Percentiles rank a stretch among this genome's conserved stretches.
Evolutionary conservation across 2,888 invertebrate genomes (phyloP).

Genomic region (Copidosoma aretas): DNA sequence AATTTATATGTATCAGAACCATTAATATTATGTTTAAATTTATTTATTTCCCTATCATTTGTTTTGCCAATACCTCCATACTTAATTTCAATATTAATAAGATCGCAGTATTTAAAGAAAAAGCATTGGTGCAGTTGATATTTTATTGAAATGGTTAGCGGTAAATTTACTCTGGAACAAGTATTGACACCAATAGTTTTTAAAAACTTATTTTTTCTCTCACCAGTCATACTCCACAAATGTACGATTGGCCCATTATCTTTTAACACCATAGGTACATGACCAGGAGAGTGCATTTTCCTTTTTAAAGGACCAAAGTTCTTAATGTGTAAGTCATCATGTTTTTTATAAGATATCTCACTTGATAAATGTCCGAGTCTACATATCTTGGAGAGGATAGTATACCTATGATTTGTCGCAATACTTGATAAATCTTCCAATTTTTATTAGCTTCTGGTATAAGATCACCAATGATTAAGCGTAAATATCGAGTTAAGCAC

Average conservation of each 20-base stretch:
- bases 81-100: no score
- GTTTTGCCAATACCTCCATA: no score
- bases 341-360: neutral
- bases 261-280: neutral
- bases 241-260: neutral
- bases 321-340: neutral
- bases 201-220: neutral
- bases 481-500: slow-evolving; percentile 30
- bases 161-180: slow-evolving; percentile 10
- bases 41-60: no score
- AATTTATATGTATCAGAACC: no score
- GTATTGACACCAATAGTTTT: neutral
- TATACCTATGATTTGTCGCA: slow-evolving; percentile 1
- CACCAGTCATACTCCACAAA: slow-evolving; percentile 2
- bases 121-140: no score
- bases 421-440: slow-evolving; percentile 6
- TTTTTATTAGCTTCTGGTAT: neutral
- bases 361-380: neutral
- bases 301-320: neutral
- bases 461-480: slow-evolving; percentile 28
- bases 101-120: no score
- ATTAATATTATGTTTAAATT: no score
- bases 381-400: neutral
- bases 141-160: slow-evolving; percentile 5
- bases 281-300: neutral